Evolutionary conservation across 1,140 invertebrate species (phyloP).

Genomic region (Microplitis mediator): DNA sequence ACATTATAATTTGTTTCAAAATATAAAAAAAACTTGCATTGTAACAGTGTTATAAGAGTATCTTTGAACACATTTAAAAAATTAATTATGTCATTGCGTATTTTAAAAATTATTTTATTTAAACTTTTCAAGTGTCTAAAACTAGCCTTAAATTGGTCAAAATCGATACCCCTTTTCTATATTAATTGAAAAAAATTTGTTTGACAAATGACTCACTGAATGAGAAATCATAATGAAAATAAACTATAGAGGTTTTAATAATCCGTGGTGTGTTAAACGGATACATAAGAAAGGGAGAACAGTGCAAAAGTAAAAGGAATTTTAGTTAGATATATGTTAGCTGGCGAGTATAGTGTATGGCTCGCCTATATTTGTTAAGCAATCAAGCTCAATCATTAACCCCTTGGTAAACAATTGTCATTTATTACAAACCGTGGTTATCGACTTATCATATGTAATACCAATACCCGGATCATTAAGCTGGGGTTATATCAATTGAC

Average conservation of each 20-base stretch:
- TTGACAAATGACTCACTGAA: conserved; percentile 1
- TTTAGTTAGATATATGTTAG: conserved; percentile 13
- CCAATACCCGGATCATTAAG: background rate
- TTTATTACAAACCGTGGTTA: conserved; percentile 3
- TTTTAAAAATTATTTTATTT: too few species aligned
- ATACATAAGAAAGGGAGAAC: background rate
- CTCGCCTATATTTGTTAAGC: conserved; percentile 60
- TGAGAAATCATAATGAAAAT: conserved; percentile 7
- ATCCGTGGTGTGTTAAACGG: conserved; percentile 1
- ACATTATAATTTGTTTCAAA: too few species aligned
- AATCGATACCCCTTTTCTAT: too few species aligned
- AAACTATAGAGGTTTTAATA: background rate
- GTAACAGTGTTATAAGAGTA: too few species aligned
- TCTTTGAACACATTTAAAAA: too few species aligned
- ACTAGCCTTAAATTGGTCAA: too few species aligned
- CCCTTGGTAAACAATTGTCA: conserved; percentile 32
- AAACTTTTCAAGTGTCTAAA: too few species aligned
- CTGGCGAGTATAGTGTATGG: conserved; percentile 27
- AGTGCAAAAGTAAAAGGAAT: conserved; percentile 27
- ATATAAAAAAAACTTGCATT: too few species aligned
- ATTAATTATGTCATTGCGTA: too few species aligned
- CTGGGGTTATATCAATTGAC: background rate
- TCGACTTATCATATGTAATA: conserved; percentile 1
- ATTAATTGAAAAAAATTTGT: background rate
- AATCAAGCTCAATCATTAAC: conserved; percentile 63